Conservation (phyloP, 1,140 invertebrate genomes). For the Heliconius nattereri region DNA sequence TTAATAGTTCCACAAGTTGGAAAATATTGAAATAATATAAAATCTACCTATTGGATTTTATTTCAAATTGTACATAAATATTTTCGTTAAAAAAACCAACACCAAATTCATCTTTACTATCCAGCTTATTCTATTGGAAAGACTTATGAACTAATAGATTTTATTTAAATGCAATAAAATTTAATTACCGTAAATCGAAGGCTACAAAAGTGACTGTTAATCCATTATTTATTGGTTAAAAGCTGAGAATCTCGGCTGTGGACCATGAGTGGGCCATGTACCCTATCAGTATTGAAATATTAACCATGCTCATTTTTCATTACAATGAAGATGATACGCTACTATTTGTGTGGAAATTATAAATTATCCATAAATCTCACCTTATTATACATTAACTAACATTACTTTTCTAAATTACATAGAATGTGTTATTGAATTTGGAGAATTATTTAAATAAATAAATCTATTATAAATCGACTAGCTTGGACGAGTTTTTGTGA, state of each 20-base stretch:
- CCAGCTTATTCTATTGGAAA: slow-evolving; percentile 16
- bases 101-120: neutral
- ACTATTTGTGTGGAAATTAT: slow-evolving; percentile 18
- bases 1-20: neutral
- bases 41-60: neutral
- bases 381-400: slow-evolving; percentile 16
- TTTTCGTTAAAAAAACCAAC: neutral
- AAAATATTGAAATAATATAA: slow-evolving; percentile 19
- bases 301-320: slow-evolving; percentile 30
- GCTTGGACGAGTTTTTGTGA: neutral
- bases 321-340: slow-evolving; percentile 5
- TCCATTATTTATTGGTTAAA: slow-evolving; percentile 59
- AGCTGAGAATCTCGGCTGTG: slow-evolving; percentile 33
- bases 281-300: slow-evolving; percentile 51
- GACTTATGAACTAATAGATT: slow-evolving; percentile 55
- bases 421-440: slow-evolving; percentile 16
- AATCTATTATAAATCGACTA: neutral
- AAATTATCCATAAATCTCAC: slow-evolving; percentile 31
- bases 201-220: slow-evolving; percentile 48
- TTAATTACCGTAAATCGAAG: slow-evolving; percentile 55
- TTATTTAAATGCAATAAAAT: slow-evolving; percentile 65
- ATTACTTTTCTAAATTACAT: neutral
- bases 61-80: neutral
- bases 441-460: neutral
- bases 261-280: slow-evolving; percentile 36